Percentiles rank a stretch among this genome's conserved stretches.
phyloP scores from a whole-genome alignment of 2,113 vertebrate species.

The Struthio camelus region DNA sequence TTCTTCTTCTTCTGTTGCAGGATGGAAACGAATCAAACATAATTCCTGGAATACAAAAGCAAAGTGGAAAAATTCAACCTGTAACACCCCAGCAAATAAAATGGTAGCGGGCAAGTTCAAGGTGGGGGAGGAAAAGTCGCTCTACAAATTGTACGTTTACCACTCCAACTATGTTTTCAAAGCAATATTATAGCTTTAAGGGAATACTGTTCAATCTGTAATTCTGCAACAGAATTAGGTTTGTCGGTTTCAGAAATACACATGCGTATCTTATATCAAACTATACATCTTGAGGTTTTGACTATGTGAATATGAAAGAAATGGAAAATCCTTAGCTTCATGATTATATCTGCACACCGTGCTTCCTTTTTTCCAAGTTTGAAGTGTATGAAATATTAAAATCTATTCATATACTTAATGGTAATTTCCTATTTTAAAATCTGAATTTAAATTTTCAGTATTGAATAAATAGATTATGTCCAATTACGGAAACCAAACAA shows the following conservation, averaged over 20 bases:
- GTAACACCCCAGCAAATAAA: not conserved
- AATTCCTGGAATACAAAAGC: slow-evolving; percentile 84
- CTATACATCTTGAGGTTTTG: not conserved
- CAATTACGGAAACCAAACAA: not conserved
- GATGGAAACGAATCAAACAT: slow-evolving; percentile 95
- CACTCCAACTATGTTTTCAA: not conserved
- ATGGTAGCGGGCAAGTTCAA: not conserved
- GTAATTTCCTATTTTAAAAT: not conserved
- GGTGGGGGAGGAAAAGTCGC: not conserved
- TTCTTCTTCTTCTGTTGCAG: slow-evolving; percentile 95
- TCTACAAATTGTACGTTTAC: not conserved
- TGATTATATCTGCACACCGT: not conserved
- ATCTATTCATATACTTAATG: not conserved
- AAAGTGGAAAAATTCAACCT: slow-evolving; percentile 42
- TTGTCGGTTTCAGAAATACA: not conserved
- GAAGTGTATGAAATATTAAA: not conserved
- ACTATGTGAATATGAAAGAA: not conserved
- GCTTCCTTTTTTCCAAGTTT: not conserved
- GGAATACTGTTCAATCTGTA: not conserved
- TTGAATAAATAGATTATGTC: not conserved
- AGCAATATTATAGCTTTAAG: not conserved
- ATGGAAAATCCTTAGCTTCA: not conserved
- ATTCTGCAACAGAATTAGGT: not conserved
- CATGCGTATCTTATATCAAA: not conserved
- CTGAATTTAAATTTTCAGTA: not conserved